Evolutionary conservation across 2,888 invertebrate genomes (phyloP).

Genomic region (Rotaria macrura): DNA sequence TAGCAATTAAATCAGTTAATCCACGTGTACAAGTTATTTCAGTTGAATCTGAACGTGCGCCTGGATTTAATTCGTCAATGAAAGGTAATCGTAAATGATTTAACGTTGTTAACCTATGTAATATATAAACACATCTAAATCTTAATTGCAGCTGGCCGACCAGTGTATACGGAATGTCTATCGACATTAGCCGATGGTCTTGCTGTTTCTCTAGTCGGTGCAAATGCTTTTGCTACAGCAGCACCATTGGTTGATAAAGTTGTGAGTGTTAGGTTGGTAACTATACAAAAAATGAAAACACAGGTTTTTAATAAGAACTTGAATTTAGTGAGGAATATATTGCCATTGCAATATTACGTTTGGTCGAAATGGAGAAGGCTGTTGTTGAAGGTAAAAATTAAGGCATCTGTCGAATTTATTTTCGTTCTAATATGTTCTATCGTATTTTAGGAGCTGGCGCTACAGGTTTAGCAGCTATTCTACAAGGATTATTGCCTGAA

Average conservation of each 20-base stretch:
- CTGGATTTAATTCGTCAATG: slow-evolving; percentile 69
- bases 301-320: background rate
- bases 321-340: slow-evolving; percentile 59
- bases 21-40: slow-evolving; percentile 75
- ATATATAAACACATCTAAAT: background rate
- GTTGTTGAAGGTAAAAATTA: slow-evolving; percentile 62
- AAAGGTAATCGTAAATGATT: slow-evolving; percentile 35
- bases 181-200: slow-evolving; percentile 77
- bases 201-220: slow-evolving; percentile 74
- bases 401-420: too few species aligned
- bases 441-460: slow-evolving; percentile 70
- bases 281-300: background rate
- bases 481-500: slow-evolving; percentile 69
- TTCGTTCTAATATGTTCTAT: too few species aligned
- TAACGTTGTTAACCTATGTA: background rate
- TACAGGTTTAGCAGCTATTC: slow-evolving; percentile 69
- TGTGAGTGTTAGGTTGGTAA: slow-evolving; percentile 47
- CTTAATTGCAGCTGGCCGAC: slow-evolving; percentile 56
- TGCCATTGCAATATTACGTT: slow-evolving; percentile 66
- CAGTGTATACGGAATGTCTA: slow-evolving; percentile 59
- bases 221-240: slow-evolving; percentile 69
- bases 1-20: slow-evolving; percentile 51
- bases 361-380: slow-evolving; percentile 73
- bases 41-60: slow-evolving; percentile 79
- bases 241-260: slow-evolving; percentile 63